These are phyloP conservation scores for Maconellicoccus hirsutus DNA, from an alignment of 1,140 invertebrate species.

Conservation along the genomic window DNA sequence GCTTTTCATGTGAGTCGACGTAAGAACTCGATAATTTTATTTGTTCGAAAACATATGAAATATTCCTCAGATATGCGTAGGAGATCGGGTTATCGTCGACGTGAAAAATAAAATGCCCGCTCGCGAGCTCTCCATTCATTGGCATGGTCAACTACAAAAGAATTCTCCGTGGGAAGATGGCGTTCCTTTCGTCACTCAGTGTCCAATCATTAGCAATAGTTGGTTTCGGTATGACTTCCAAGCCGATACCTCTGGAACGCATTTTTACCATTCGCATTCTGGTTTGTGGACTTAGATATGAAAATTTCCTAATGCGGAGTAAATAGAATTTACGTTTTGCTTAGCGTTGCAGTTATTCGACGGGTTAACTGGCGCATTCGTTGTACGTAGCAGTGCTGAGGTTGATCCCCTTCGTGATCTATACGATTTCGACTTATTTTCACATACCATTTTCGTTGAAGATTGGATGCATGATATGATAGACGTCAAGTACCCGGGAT, in stretches of 20 bases:
- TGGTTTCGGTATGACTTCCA: conserved; percentile 43
- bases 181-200: conserved; percentile 47
- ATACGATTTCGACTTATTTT: conserved; percentile 41
- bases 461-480: conserved; percentile 40
- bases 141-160: conserved; percentile 35
- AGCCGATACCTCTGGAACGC: conserved; percentile 42
- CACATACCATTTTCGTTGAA: conserved; percentile 40
- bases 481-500: conserved; percentile 26
- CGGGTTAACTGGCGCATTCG: neutral
- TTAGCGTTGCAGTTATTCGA: neutral
- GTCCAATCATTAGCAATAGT: conserved; percentile 41
- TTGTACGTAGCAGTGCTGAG: neutral
- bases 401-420: conserved; percentile 24
- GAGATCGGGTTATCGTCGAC: conserved; percentile 36
- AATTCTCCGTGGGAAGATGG: conserved; percentile 44
- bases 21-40: neutral
- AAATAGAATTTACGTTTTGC: neutral
- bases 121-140: conserved; percentile 34
- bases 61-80: conserved; percentile 29
- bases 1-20: conserved; percentile 36
- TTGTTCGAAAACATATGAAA: too few species aligned
- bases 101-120: conserved; percentile 35
- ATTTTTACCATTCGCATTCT: conserved; percentile 43
- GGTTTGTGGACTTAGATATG: neutral
- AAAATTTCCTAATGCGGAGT: neutral